phyloP scores from a whole-genome alignment of 2,888 invertebrate species.

The Heliconius aoede region DNA sequence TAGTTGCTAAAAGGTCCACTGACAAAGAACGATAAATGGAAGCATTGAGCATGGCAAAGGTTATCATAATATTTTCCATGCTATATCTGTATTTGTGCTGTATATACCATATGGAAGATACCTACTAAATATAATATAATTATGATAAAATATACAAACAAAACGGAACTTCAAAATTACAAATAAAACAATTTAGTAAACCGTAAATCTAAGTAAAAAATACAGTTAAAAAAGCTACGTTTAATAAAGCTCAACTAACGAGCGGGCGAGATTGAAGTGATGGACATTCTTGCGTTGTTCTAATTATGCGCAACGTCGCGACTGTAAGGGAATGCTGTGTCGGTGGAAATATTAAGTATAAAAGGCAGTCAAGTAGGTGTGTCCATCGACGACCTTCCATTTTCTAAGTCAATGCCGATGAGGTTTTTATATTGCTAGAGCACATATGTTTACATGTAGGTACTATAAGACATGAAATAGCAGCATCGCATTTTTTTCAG shows the following conservation, averaged over 20 bases:
- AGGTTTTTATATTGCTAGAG: constrained; percentile 60
- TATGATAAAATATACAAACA: no score
- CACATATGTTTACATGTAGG: background rate
- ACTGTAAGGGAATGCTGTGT: constrained; percentile 68
- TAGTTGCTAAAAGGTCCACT: no score
- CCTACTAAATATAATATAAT: no score
- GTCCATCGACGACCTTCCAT: constrained; percentile 78
- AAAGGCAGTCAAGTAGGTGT: constrained; percentile 68
- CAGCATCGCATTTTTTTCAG: no score
- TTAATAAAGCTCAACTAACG: background rate
- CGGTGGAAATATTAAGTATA: constrained; percentile 66
- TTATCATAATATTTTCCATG: no score
- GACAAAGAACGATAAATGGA: no score
- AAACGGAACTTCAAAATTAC: background rate
- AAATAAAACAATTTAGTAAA: background rate
- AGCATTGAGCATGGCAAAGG: no score
- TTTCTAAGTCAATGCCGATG: constrained; percentile 75
- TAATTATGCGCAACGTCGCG: constrained; percentile 61
- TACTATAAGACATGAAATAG: no score
- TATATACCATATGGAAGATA: no score
- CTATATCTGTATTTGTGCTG: no score
- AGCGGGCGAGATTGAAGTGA: constrained; percentile 31
- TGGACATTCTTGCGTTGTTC: constrained; percentile 51
- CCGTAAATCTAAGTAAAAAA: constrained; percentile 14
- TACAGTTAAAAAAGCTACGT: constrained; percentile 29